These are phyloP conservation scores for Eriocheir sinensis DNA, from an alignment of 1,140 invertebrate genomes.

Conservation along the genomic window DNA sequence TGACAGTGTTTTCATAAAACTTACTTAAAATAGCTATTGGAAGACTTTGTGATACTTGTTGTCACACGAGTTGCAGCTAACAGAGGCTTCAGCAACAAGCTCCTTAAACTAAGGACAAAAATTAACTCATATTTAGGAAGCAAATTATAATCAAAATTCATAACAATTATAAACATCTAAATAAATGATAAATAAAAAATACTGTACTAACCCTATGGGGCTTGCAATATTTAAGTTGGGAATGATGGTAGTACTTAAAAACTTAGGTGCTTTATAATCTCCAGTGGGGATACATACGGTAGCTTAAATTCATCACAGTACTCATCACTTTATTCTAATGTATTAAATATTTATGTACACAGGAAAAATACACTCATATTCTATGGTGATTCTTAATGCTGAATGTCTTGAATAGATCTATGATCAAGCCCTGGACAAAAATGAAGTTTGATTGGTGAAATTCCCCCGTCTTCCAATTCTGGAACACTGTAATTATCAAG, in stretches of 20 bases:
- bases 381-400: too few species aligned
- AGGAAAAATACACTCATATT: too few species aligned
- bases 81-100: constrained; percentile 57
- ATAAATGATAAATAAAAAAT: not conserved
- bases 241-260: constrained; percentile 47
- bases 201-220: constrained; percentile 28
- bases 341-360: not conserved
- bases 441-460: too few species aligned
- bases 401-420: too few species aligned
- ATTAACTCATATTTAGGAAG: constrained; percentile 62
- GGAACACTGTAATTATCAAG: too few species aligned
- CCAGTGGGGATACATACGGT: constrained; percentile 10
- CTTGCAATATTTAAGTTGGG: constrained; percentile 12
- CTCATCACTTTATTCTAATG: not conserved
- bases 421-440: too few species aligned
- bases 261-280: constrained; percentile 47
- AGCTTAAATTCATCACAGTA: not conserved
- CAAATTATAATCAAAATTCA: constrained; percentile 59
- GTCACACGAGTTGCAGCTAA: constrained; percentile 63
- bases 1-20: constrained; percentile 54
- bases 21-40: constrained; percentile 74
- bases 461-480: too few species aligned
- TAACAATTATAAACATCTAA: constrained; percentile 66
- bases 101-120: constrained; percentile 72
- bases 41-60: constrained; percentile 78